A percentile compares a stretch with the other conserved stretches of the same genome.
These are phyloP conservation scores for Zaprionus taronus DNA, from an alignment of 1,140 invertebrate species.

Conservation along the genomic window DNA sequence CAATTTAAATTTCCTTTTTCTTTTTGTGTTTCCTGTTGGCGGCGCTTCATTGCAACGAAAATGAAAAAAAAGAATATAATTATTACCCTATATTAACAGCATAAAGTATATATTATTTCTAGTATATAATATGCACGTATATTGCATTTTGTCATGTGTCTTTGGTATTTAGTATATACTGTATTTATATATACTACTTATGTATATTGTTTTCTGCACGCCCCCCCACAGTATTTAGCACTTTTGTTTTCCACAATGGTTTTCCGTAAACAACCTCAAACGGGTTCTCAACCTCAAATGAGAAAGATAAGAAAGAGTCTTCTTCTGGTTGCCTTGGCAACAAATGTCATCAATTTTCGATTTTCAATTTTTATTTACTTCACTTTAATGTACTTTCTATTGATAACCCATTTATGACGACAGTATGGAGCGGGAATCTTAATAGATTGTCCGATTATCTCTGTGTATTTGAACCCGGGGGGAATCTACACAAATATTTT, in stretches of 20 bases:
- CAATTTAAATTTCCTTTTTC: constrained; percentile 16
- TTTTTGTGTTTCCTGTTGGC: constrained; percentile 52
- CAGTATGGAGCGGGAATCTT: constrained; percentile 37
- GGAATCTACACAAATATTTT: constrained; percentile 65
- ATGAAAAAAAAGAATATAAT: constrained; percentile 25
- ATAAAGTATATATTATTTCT: constrained; percentile 9
- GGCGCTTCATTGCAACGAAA: constrained; percentile 68
- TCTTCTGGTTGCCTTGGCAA: constrained; percentile 13
- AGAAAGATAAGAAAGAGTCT: constrained; percentile 14
- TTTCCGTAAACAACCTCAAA: constrained; percentile 23
- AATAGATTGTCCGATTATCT: constrained; percentile 22
- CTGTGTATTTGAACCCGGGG: constrained; percentile 25
- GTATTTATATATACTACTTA: constrained; percentile 5
- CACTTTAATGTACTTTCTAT: constrained; percentile 17
- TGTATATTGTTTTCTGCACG: constrained; percentile 34
- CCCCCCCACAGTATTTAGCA: constrained; percentile 23
- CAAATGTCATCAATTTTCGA: constrained; percentile 18
- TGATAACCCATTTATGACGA: constrained; percentile 71
- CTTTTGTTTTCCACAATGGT: constrained; percentile 11
- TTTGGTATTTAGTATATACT: constrained; percentile 18
- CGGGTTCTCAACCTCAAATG: constrained; percentile 16
- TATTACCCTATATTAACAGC: constrained; percentile 38
- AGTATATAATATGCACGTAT: constrained; percentile 25
- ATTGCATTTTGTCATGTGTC: constrained; percentile 30
- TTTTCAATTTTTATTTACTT: constrained; percentile 48